phyloP scores from a whole-genome alignment of 2,113 vertebrate genomes.

The Psophia crepitans region DNA sequence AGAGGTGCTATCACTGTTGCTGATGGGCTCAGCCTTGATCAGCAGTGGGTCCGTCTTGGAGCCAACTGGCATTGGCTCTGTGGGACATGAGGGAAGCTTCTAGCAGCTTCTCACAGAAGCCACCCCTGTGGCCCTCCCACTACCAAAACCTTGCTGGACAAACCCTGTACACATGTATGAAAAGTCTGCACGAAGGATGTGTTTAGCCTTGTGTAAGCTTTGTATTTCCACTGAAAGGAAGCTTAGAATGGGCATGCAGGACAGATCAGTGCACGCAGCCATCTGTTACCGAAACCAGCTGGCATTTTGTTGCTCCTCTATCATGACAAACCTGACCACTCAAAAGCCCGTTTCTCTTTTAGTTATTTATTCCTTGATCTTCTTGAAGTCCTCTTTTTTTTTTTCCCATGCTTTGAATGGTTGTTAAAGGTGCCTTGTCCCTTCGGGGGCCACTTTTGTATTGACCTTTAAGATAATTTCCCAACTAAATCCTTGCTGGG shows the following conservation, averaged over 20 bases:
- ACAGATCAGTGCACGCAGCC: conserved; percentile 19
- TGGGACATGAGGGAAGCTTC: no score
- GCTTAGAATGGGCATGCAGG: conserved; percentile 24
- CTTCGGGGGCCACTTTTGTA: not conserved
- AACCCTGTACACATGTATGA: not conserved
- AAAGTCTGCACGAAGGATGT: not conserved
- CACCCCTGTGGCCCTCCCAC: no score
- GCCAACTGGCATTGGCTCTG: no score
- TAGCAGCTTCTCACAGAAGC: no score
- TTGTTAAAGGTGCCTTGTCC: conserved; percentile 20
- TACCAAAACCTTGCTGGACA: no score
- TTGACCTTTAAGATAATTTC: conserved; percentile 32
- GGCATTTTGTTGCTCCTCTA: conserved; percentile 41
- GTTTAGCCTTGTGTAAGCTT: not conserved
- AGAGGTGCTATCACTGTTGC: no score
- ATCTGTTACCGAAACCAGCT: conserved; percentile 57
- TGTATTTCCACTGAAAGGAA: conserved; percentile 37
- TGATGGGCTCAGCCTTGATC: no score
- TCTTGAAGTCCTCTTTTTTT: not conserved
- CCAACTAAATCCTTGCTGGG: not conserved
- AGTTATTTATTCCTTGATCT: not conserved
- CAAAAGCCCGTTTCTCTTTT: not conserved
- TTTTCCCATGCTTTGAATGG: not conserved
- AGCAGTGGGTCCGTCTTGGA: no score
- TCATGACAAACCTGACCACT: not conserved